A percentile compares a stretch with the other conserved stretches of the same genome.
Conservation (phyloP, 2,113 vertebrate species). For the Hystrix brachyura region DNA sequence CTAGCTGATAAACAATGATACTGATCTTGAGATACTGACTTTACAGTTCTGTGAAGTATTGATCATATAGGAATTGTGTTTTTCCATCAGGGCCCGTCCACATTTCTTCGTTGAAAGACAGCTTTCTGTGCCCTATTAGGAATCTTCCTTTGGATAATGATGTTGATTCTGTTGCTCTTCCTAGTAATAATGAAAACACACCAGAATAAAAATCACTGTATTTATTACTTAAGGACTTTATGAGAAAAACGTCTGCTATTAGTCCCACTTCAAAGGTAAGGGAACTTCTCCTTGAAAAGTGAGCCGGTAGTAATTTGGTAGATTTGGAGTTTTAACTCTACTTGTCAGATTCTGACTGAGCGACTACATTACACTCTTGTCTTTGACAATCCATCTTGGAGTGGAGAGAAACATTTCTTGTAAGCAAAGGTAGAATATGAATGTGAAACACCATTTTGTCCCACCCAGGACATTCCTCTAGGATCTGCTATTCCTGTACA, state of each 20-base stretch:
- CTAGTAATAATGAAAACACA: neutral
- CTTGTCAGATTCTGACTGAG: neutral
- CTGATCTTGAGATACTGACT: neutral
- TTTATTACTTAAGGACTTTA: neutral
- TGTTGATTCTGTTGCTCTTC: neutral
- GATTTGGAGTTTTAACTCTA: neutral
- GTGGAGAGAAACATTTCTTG: neutral
- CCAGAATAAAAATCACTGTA: neutral
- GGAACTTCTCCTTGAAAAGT: neutral
- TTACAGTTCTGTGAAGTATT: neutral
- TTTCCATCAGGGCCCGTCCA: neutral
- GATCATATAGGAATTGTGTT: neutral
- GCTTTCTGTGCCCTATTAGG: neutral
- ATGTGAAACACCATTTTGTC: neutral
- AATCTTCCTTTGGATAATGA: slow-evolving; percentile 28
- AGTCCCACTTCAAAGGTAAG: neutral
- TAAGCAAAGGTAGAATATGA: neutral
- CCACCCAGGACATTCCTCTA: neutral
- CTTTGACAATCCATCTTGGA: neutral
- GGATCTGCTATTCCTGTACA: neutral
- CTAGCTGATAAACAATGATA: neutral
- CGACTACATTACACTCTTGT: neutral
- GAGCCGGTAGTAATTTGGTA: neutral
- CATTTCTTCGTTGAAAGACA: slow-evolving; percentile 5
- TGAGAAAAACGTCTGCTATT: neutral